Base-by-base conservation (phyloP, 2,113 vertebrate genomes). In the Semicossyphus pulcher region DNA sequence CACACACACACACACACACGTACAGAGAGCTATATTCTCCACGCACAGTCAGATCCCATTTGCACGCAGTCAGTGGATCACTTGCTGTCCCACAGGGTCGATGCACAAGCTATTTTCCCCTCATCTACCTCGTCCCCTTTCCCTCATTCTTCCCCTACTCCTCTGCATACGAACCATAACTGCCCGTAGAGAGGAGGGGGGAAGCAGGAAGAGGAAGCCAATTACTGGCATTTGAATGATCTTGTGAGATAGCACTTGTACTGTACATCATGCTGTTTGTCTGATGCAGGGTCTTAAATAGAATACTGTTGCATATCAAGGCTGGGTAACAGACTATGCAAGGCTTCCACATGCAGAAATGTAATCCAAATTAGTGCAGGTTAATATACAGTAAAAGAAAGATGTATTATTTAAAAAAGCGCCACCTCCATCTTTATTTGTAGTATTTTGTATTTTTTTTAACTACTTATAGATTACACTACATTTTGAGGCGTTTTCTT, bases 171-270 rank as follows among this genome's bases (percentile, higher is more conserved):
- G 72, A 84, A 76, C 72, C 69, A 61, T 70, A 74, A 71, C 70
- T 79, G 72, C 75, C 67, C 77, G 61, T 81, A 15, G 12, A 77
- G 58, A 77, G 79, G 51, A 83, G 70, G 70, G 86, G 85, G 84
- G 86, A 78, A 81, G 71, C 63, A 71, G 71, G 56, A 66, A 54
- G 69, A 52, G 71, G 68, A 41, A 83, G 75, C 77, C 80, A 88
- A 78, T 91, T 87, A 86, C 74, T 86, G 61, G 67, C 41, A 54
- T 83, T 79, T 85, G 78, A 85, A 60, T 78, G 68, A 71, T 69
- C 58, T 56, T 61, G 34, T 57, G 61, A 67, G 58, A 77, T 45
- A 41, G 73, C 74, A 61, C 78, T 60, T 52, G 59, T 53, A 45
- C 48, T 39, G 78, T 74, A 71, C 62, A 76, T 79, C 72, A 70